A percentile compares a stretch with the other conserved stretches of the same genome.
Evolutionary conservation across 2,888 invertebrate genomes (phyloP).

Genomic region (Oxytorus armatus): DNA sequence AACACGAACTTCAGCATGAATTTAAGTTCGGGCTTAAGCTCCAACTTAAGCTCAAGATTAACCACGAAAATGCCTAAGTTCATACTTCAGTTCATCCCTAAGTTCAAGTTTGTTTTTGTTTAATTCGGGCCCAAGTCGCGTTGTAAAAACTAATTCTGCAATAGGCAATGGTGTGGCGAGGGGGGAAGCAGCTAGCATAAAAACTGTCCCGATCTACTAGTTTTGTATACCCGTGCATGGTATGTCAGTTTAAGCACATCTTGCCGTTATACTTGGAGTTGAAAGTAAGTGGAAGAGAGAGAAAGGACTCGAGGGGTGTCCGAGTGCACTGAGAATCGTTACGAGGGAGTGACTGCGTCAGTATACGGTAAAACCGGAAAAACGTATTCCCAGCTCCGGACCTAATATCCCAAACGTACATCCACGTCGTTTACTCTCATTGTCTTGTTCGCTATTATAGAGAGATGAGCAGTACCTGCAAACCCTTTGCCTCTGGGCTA

Average conservation of each 20-base stretch:
- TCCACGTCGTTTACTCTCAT: background rate
- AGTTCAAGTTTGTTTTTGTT: too few relatives aligned
- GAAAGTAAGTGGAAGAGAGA: constrained; percentile 8
- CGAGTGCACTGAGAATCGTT: constrained; percentile 8
- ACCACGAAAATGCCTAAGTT: too few relatives aligned
- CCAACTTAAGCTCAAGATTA: too few relatives aligned
- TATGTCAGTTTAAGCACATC: background rate
- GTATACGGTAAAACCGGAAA: background rate
- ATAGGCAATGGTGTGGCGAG: constrained; percentile 25
- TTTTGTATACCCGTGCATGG: background rate
- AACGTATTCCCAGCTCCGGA: too few relatives aligned
- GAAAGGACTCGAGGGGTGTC: background rate
- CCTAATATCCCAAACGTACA: background rate
- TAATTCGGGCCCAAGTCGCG: too few relatives aligned
- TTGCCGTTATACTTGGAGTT: background rate
- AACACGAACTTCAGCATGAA: too few relatives aligned
- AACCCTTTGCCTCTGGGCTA: background rate
- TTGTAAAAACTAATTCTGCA: constrained; percentile 26
- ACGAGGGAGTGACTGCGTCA: background rate
- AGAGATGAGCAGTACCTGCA: background rate
- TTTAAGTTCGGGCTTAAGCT: too few relatives aligned
- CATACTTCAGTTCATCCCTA: too few relatives aligned
- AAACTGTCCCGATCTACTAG: constrained; percentile 19
- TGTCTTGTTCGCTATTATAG: background rate
- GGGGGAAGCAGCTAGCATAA: constrained; percentile 1